phyloP scores from a whole-genome alignment of 2,888 invertebrate species.

The Macroteleia sp. region DNA sequence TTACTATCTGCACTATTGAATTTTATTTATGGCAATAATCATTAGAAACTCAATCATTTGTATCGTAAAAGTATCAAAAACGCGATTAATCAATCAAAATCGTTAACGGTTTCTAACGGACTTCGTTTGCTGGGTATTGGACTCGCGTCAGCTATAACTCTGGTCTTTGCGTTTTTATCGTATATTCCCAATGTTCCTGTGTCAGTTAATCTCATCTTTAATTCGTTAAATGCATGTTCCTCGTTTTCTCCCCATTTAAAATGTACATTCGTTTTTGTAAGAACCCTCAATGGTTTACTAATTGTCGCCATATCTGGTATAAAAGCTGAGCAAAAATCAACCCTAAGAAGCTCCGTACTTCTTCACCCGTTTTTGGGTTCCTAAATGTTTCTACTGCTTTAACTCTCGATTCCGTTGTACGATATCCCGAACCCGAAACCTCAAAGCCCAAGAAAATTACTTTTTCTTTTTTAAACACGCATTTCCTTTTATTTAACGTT shows the following conservation, averaged over 20 bases:
- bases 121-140: no score
- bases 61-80: no score
- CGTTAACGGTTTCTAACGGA: no score
- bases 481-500: conserved; percentile 62
- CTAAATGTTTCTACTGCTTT: no score
- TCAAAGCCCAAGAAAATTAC: conserved; percentile 69
- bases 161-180: conserved; percentile 56
- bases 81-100: no score
- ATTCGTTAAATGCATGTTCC: not conserved
- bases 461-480: conserved; percentile 33
- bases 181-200: conserved; percentile 50
- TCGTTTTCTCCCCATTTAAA: conserved; percentile 3
- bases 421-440: no score
- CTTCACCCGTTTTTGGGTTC: conserved; percentile 7
- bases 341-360: no score
- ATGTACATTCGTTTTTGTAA: not conserved
- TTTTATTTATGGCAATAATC: no score
- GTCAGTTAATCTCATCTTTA: not conserved
- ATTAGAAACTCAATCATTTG: no score
- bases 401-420: no score
- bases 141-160: conserved; percentile 49
- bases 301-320: conserved; percentile 68
- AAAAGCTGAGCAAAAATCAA: conserved; percentile 72
- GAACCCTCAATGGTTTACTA: conserved; percentile 65
- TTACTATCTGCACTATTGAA: no score